Percentiles rank a stretch among this genome's conserved stretches.
phyloP scores from a whole-genome alignment of 2,113 vertebrate species.

The Burhinus bistriatus region DNA sequence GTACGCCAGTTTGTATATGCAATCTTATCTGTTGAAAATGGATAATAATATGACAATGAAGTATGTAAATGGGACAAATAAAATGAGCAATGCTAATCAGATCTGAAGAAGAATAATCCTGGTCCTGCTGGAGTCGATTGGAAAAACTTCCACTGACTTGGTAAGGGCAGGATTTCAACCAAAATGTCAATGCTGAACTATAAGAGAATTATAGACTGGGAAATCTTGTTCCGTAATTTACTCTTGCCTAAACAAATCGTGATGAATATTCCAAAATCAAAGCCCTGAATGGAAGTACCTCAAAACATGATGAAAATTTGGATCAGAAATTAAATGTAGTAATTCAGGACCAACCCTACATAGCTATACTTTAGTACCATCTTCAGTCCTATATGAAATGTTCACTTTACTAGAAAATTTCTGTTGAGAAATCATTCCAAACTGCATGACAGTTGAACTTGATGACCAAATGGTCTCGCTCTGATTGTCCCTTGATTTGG shows the following conservation, averaged over 20 bases:
- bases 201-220: background rate
- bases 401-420: background rate
- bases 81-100: background rate
- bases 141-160: background rate
- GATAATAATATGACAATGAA: background rate
- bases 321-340: background rate
- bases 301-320: background rate
- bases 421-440: background rate
- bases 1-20: background rate
- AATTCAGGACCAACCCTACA: background rate
- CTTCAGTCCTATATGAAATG: background rate
- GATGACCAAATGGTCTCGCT: background rate
- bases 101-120: background rate
- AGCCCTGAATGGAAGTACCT: background rate
- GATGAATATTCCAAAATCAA: background rate
- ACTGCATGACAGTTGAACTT: fast-evolving
- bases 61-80: background rate
- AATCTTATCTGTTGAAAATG: background rate
- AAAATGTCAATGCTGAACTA: background rate
- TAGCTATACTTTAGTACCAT: background rate
- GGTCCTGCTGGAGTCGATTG: fast-evolving
- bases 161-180: background rate
- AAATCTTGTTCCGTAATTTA: background rate
- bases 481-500: background rate
- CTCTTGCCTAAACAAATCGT: background rate